These are phyloP conservation scores for Xanthorhoe designata DNA, from an alignment of 2,888 invertebrate genomes.

Conservation along the genomic window DNA sequence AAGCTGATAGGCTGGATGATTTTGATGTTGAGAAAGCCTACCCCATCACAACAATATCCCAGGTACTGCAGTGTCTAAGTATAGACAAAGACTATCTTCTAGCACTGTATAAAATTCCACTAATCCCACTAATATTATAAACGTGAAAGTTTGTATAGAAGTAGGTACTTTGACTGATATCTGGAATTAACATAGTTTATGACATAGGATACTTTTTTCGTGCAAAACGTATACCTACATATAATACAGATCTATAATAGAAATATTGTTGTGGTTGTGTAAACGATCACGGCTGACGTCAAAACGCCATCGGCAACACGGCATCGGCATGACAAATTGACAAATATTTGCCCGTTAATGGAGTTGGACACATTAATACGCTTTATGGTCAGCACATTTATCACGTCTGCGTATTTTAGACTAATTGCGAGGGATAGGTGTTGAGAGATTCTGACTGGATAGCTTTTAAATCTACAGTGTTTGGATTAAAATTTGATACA, in stretches of 20 bases:
- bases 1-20: too few species aligned
- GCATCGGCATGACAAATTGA: constrained; percentile 60
- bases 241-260: neutral
- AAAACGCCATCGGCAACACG: constrained; percentile 55
- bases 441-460: constrained; percentile 2
- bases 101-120: too few species aligned
- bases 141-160: too few species aligned
- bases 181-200: too few species aligned
- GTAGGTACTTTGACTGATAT: too few species aligned
- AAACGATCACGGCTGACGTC: constrained; percentile 52
- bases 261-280: constrained; percentile 46
- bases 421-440: constrained; percentile 29
- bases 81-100: too few species aligned
- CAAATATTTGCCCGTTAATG: constrained; percentile 78
- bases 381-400: constrained; percentile 54
- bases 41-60: too few species aligned
- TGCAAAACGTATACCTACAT: too few species aligned
- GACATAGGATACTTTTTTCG: too few species aligned
- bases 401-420: constrained; percentile 37
- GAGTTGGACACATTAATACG: constrained; percentile 61
- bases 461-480: constrained; percentile 2
- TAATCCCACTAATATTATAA: too few species aligned
- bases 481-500: neutral
- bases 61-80: too few species aligned
- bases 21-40: too few species aligned